Evolutionary conservation across 1,140 invertebrate species (phyloP).

Genomic region (Palaemon carinicauda): DNA sequence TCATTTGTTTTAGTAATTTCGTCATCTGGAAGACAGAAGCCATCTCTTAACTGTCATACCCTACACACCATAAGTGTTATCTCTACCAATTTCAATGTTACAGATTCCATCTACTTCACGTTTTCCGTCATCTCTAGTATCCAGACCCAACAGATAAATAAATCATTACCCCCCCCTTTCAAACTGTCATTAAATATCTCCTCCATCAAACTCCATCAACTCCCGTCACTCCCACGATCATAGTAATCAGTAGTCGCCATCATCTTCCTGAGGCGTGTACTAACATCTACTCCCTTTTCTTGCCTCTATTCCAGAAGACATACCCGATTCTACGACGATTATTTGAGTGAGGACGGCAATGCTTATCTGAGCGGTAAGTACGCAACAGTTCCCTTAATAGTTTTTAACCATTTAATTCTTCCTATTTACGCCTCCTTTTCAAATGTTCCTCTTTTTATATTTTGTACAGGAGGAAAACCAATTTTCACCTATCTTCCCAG

Average conservation of each 20-base stretch:
- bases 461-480: background rate
- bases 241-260: too few species aligned
- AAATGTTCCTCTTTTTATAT: too few species aligned
- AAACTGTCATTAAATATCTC: background rate
- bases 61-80: background rate
- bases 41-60: background rate
- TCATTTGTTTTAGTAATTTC: background rate
- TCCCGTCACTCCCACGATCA: background rate
- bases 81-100: background rate
- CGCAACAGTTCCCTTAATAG: background rate
- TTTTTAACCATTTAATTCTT: background rate
- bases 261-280: slow-evolving; percentile 5
- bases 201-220: background rate
- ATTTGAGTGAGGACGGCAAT: slow-evolving; percentile 40
- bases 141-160: background rate
- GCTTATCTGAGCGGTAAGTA: slow-evolving; percentile 52
- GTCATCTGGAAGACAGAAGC: background rate
- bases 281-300: slow-evolving; percentile 43
- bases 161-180: background rate
- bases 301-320: slow-evolving; percentile 50
- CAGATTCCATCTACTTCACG: background rate
- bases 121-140: background rate
- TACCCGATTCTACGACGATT: slow-evolving; percentile 52
- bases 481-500: background rate
- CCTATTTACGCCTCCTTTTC: background rate